These are phyloP conservation scores for Synergus gifuensis DNA, from an alignment of 2,888 invertebrate species.

Conservation along the genomic window DNA sequence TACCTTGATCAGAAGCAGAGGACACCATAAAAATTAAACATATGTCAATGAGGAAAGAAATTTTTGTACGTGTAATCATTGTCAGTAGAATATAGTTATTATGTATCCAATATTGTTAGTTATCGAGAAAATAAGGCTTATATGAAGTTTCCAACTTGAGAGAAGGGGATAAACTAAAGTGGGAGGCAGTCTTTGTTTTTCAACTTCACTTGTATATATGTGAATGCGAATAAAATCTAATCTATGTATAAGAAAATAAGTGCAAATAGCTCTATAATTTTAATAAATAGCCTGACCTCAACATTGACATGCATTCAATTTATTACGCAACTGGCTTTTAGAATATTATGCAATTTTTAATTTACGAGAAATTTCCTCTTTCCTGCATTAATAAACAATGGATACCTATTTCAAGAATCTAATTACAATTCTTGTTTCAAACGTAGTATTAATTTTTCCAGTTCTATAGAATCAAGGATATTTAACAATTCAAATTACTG, in stretches of 20 bases:
- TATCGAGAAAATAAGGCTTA: background rate
- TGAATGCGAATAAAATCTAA: background rate
- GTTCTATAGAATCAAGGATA: background rate
- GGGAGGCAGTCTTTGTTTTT: conserved; percentile 15
- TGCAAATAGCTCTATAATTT: background rate
- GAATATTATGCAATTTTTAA: background rate
- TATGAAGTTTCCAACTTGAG: background rate
- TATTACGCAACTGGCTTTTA: background rate
- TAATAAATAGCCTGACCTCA: background rate
- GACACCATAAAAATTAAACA: conserved; percentile 4
- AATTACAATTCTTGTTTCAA: background rate
- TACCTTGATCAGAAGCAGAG: background rate
- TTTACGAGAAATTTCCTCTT: background rate
- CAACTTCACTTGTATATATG: background rate
- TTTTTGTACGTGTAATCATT: background rate
- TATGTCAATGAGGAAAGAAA: background rate
- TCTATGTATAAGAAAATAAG: background rate
- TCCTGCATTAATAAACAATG: background rate
- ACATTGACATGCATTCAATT: no score
- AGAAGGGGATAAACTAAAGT: background rate
- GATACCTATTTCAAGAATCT: background rate
- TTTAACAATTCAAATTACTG: background rate
- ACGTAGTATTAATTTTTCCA: background rate
- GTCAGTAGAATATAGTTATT: background rate
- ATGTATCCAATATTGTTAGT: background rate